These are phyloP conservation scores for Oenanthe melanoleuca DNA, from an alignment of 2,113 vertebrate genomes.

Conservation along the genomic window DNA sequence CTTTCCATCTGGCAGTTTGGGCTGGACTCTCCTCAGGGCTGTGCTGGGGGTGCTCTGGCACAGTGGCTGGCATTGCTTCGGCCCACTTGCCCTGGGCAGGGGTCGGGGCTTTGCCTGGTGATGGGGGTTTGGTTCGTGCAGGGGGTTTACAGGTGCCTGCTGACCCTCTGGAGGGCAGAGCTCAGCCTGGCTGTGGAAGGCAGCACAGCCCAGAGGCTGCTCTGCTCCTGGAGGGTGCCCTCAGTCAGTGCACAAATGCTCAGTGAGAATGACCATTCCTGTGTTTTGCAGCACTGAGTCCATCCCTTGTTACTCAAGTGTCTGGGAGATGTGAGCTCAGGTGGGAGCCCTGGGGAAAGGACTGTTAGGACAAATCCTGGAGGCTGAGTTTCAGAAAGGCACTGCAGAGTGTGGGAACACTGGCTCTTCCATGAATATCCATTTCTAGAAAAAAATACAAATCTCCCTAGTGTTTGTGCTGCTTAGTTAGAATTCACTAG, in stretches of 20 bases:
- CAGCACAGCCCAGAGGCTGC: neutral
- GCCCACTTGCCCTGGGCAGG: accelerated
- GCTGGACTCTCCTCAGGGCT: accelerated
- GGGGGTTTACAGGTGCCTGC: accelerated
- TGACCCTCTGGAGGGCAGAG: accelerated
- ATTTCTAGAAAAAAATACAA: neutral
- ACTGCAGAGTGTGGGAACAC: neutral
- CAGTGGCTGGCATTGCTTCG: accelerated
- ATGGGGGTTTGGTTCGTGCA: accelerated
- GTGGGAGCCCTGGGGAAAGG: neutral
- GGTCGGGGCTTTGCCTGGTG: accelerated
- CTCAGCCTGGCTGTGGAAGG: accelerated
- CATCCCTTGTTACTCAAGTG: accelerated
- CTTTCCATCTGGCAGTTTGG: neutral
- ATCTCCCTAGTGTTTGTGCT: neutral
- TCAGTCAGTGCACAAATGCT: accelerated
- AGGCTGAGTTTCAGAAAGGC: neutral
- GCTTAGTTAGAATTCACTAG: neutral
- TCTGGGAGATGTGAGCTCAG: neutral
- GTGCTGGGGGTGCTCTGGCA: accelerated
- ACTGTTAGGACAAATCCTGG: neutral
- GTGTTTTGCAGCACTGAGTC: neutral
- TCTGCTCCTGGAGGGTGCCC: accelerated
- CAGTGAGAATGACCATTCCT: neutral
- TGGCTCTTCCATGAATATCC: neutral